These are phyloP conservation scores for Eolophus roseicapilla DNA, from an alignment of 2,113 vertebrate species.

Conservation along the genomic window DNA sequence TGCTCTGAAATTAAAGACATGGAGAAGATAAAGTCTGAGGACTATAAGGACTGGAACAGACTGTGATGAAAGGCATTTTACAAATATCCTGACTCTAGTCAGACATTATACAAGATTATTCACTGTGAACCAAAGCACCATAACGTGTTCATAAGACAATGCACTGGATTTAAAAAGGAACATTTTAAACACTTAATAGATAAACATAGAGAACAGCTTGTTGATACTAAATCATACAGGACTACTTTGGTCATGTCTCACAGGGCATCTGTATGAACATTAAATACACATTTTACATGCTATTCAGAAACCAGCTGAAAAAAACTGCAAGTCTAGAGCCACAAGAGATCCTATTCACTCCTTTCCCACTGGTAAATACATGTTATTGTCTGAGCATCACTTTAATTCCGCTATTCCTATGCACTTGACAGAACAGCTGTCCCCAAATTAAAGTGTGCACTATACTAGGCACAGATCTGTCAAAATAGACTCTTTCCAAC, in stretches of 20 bases:
- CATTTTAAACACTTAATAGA: neutral
- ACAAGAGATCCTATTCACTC: neutral
- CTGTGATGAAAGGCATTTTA: neutral
- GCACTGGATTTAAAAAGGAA: neutral
- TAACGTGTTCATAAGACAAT: neutral
- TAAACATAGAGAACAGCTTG: neutral
- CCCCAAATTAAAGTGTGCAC: neutral
- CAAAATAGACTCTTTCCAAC: neutral
- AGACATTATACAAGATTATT: neutral
- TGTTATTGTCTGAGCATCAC: neutral
- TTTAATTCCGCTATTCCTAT: neutral
- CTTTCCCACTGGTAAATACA: neutral
- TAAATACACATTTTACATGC: neutral
- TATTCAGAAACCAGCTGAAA: neutral
- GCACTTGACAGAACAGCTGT: neutral
- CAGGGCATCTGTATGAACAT: neutral
- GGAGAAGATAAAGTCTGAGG: neutral
- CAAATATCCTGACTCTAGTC: neutral
- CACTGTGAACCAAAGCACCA: neutral
- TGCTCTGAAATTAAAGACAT: constrained; percentile 5
- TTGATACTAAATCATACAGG: neutral
- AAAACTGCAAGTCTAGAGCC: neutral
- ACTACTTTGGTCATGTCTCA: neutral
- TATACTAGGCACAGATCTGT: neutral
- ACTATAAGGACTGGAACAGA: neutral